Evolutionary conservation across 2,797 vertebrate genomes (phyloP), one percentile per base, ranked within the genome.

Genomic region (Holocentrus rufus): DNA sequence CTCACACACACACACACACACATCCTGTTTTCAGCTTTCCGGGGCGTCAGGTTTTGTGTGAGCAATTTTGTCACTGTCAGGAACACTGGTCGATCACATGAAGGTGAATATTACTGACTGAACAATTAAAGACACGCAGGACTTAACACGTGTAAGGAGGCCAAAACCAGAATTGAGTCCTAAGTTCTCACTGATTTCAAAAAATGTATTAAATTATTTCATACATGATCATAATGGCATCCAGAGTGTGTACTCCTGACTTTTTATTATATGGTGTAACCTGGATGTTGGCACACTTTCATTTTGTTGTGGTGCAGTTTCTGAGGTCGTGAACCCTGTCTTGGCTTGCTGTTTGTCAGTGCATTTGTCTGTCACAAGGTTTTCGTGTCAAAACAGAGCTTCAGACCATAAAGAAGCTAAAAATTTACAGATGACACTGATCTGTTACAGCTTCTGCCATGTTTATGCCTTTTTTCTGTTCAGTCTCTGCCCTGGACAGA

Each of bases 1-100:
- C 63, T 82, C 73, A 74, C 57, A n/a, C n/a, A n/a, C n/a, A n/a
- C n/a, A n/a, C 31, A 39, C 15, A 42, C n/a, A 44, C 25, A 63
- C 72, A 65, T 85, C 80, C 80, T 85, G 70, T 85, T 81, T 79
- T 80, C 9, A 76, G 11, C 20, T 49, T 61, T 14, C 15, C 54
- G n/a, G 39, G 34, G 56, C 42, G 3, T 54, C 57, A 0, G 5
- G 15, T 55, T 53, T 55, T 27, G 15, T 69, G 5, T 56, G 59
- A 13, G 31, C 49, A 60, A 55, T 50, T 14, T 1, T 1, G 0
- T 63, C 56, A 69, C 44, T 75, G 53, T 59, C 65, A 58, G 74
- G 27, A 61, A 57, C 46, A 63, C 11, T 44, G 39, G 39, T 44
- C n/a, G 18, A 1, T 18, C 47, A n/a, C n/a, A 31, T 17, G 25